A percentile compares a stretch with the other conserved stretches of the same genome.
These are phyloP conservation scores for Cyprinodon tularosa DNA, from an alignment of 2,113 vertebrate species.

Conservation along the genomic window DNA sequence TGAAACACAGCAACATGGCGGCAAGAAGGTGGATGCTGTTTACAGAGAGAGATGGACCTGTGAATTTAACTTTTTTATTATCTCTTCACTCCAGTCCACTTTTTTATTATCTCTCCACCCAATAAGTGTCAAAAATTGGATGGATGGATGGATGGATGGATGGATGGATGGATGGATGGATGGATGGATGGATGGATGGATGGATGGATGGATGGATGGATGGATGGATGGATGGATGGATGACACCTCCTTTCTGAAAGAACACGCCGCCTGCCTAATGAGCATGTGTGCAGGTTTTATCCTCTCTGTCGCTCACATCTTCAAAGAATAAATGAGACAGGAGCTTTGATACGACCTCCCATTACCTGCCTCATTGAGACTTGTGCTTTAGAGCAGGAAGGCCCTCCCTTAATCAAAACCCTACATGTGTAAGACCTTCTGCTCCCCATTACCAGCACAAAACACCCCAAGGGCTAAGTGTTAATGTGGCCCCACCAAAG, in stretches of 20 bases:
- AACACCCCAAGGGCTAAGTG: conserved; percentile 55
- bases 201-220: no score
- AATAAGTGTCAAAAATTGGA: no score
- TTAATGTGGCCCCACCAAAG: conserved; percentile 44
- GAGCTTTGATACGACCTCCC: conserved; percentile 9
- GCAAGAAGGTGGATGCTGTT: no score
- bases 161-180: no score
- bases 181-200: no score
- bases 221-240: no score
- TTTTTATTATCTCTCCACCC: no score
- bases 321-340: conserved; percentile 32
- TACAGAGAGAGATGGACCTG: no score
- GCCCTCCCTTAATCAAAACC: conserved; percentile 23
- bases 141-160: no score
- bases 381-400: conserved; percentile 29
- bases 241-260: conserved; percentile 30
- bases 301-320: conserved; percentile 12
- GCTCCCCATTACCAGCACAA: conserved; percentile 61
- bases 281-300: conserved; percentile 33
- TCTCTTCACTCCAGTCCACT: no score
- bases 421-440: conserved; percentile 51
- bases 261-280: conserved; percentile 25
- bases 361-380: conserved; percentile 15
- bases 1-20: no score
- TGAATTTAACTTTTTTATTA: no score